These are phyloP conservation scores for Scartelaos histophorus DNA, from an alignment of 2,113 vertebrate genomes.

Conservation along the genomic window DNA sequence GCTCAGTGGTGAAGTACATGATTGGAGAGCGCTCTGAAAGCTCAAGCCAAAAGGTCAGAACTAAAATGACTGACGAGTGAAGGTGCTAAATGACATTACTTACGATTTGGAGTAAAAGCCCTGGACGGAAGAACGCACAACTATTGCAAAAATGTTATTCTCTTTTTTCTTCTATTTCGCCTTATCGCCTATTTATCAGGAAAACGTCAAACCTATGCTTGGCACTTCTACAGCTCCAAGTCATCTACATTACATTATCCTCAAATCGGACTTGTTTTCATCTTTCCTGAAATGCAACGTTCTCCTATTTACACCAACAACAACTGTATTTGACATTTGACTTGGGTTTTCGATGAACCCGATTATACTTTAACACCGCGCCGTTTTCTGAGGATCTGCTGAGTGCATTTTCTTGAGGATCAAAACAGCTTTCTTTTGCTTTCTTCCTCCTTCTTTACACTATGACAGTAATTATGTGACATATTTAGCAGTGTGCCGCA, in stretches of 20 bases:
- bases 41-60: too few relatives aligned
- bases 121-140: too few relatives aligned
- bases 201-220: too few relatives aligned
- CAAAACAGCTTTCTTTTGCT: background rate
- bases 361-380: background rate
- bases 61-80: too few relatives aligned
- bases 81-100: too few relatives aligned
- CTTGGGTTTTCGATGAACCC: background rate
- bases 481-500: constrained; percentile 17
- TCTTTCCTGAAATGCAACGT: background rate
- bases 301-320: background rate
- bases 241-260: background rate
- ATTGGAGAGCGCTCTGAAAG: too few relatives aligned
- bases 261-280: background rate
- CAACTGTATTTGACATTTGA: background rate
- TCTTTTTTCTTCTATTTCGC: too few relatives aligned
- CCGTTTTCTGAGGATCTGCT: background rate
- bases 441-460: background rate
- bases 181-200: too few relatives aligned
- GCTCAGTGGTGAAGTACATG: too few relatives aligned
- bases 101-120: too few relatives aligned
- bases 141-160: too few relatives aligned
- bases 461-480: constrained; percentile 1
- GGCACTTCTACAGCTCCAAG: background rate
- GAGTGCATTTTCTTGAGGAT: background rate